Evolutionary conservation across 1,140 invertebrate genomes (phyloP).

Genomic region (Bicyclus anynana): DNA sequence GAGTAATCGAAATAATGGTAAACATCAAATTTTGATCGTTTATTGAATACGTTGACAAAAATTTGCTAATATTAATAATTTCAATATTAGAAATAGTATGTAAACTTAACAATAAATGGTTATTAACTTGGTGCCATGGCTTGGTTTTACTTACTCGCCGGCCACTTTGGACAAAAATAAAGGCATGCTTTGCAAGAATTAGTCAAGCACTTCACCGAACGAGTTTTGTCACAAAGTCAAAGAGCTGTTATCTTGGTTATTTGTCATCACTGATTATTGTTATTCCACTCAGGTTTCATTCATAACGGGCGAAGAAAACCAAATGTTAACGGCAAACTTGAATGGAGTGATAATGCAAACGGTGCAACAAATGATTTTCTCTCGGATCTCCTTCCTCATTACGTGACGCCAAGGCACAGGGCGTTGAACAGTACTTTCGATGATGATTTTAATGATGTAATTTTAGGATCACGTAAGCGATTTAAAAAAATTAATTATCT

Average conservation of each 20-base stretch:
- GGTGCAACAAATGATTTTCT: constrained; percentile 53
- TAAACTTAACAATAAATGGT: too few relatives aligned
- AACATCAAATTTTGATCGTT: background rate
- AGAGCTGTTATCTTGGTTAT: too few relatives aligned
- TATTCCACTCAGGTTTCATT: constrained; percentile 30
- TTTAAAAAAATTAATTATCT: background rate
- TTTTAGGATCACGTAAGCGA: constrained; percentile 54
- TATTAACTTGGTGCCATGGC: too few relatives aligned
- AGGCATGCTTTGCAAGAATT: too few relatives aligned
- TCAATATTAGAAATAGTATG: too few relatives aligned
- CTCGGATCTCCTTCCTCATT: constrained; percentile 62
- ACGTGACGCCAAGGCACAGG: constrained; percentile 60
- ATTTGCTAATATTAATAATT: too few relatives aligned
- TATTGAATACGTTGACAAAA: too few relatives aligned
- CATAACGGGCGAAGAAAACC: constrained; percentile 43
- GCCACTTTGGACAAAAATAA: too few relatives aligned
- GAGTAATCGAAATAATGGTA: constrained; percentile 50
- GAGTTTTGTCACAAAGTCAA: too few relatives aligned
- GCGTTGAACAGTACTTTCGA: constrained; percentile 39
- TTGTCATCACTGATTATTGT: background rate
- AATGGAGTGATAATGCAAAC: constrained; percentile 46
- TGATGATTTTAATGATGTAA: constrained; percentile 65
- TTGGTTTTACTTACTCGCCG: too few relatives aligned
- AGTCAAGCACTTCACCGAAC: too few relatives aligned
- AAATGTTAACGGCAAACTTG: constrained; percentile 37